Base-by-base conservation (phyloP, 1,140 invertebrate genomes). In the Bombus pascuorum region DNA sequence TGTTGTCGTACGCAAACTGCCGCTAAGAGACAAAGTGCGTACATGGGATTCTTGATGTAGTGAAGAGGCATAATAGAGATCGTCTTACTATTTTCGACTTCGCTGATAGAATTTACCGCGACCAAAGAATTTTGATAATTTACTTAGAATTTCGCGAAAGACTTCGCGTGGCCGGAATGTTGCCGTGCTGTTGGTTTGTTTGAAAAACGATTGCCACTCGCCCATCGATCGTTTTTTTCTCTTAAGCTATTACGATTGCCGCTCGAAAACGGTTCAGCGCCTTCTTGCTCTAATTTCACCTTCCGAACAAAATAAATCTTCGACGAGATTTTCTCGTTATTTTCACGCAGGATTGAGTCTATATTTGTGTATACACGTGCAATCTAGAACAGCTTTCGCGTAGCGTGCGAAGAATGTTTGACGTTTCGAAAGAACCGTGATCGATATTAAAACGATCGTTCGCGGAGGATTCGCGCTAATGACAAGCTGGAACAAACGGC, bases 401-500 rank as follows among this genome's bases (percentile, higher is more conserved):
- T 2, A 18, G 47, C 47, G 47, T 53, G 47, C 1, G 47, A 53
- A 53, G 18, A 53, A 53, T 2, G 18, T 22, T 18, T 0, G 18
- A 6, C 47, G 47, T 8, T 53, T 53, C 47, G 47, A 53, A 53
- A 53, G 18, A 53, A 22, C 47, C 47, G 5, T n/a, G 74, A 72
- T 75, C 74, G 87, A 89, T 77, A 81, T 85, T 81, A 89, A 88
- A 89, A 88, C 72, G 66, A 39, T 74, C 62, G 53, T 47, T n/a
- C 28, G 86, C 47, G 47, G 18, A 22, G 47, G 59, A 68, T 84
- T 74, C 76, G 68, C 74, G 71, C 22, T 83, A 83, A 83, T 75
- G 81, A 75, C 71, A 66, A 71, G 37, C 22, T 37, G 32, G 72
- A 53, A 53, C 47, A 53, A 53, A 53, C 47, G 47, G 18, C 47